Conservation (phyloP, 2,113 vertebrate species). For the Anguilla japonica region DNA sequence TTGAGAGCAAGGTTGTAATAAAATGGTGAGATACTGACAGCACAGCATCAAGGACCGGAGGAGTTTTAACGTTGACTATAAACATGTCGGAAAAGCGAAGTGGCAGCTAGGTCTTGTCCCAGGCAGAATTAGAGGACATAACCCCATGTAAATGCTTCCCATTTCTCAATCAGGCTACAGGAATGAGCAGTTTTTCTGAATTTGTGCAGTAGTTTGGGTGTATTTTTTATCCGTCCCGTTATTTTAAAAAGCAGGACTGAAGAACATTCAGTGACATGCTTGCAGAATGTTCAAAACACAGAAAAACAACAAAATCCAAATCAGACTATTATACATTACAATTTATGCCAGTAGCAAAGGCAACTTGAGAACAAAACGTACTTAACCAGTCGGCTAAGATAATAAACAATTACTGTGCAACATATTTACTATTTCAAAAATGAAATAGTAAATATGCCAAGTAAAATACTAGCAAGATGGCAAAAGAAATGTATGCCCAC, state of each 20-base stretch:
- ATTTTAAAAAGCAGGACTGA: background rate
- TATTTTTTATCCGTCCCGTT: background rate
- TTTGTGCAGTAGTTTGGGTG: too few species aligned
- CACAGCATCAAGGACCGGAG: background rate
- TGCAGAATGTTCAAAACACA: background rate
- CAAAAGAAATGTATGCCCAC: too few species aligned
- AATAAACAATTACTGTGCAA: too few species aligned
- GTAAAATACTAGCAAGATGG: too few species aligned
- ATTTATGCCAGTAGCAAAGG: too few species aligned
- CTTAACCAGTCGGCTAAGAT: too few species aligned
- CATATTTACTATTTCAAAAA: too few species aligned
- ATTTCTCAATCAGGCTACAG: background rate
- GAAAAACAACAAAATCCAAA: too few species aligned
- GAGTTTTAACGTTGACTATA: background rate
- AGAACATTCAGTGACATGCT: background rate
- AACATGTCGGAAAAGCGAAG: background rate
- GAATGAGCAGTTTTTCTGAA: background rate
- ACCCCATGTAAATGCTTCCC: background rate
- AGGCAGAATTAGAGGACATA: background rate
- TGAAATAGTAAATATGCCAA: too few species aligned
- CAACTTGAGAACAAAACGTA: too few species aligned
- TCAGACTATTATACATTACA: too few species aligned
- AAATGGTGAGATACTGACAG: background rate
- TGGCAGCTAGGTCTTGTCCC: background rate
- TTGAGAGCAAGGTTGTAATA: background rate